Conservation (phyloP, 2,888 invertebrate species). For the Luffia ferchaultella region DNA sequence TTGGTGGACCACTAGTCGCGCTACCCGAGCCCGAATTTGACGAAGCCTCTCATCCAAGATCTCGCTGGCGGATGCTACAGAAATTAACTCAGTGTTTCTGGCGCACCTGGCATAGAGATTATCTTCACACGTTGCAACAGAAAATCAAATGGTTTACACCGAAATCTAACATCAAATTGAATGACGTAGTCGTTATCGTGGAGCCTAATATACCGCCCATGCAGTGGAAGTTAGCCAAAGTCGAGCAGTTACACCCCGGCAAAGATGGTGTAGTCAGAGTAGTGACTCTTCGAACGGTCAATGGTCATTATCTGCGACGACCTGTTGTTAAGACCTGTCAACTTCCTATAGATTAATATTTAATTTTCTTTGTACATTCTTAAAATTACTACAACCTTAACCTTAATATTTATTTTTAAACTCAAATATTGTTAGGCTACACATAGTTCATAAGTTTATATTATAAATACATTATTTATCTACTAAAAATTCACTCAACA, state of each 20-base stretch:
- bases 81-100: constrained; percentile 13
- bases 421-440: too few species aligned
- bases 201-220: constrained; percentile 5
- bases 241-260: constrained; percentile 10
- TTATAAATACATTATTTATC: too few species aligned
- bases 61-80: constrained; percentile 7
- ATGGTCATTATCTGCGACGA: constrained; percentile 1
- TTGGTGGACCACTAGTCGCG: constrained; percentile 13
- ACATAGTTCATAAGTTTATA: too few species aligned
- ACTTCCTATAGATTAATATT: not conserved
- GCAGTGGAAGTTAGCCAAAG: constrained; percentile 8
- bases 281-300: constrained; percentile 8
- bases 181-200: constrained; percentile 7
- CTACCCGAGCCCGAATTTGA: constrained; percentile 5
- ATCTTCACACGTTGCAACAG: constrained; percentile 16
- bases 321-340: constrained; percentile 9
- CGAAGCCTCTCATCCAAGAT: not conserved
- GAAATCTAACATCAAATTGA: constrained; percentile 1
- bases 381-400: too few species aligned
- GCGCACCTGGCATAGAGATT: constrained; percentile 14
- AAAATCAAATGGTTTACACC: constrained; percentile 12
- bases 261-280: constrained; percentile 11
- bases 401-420: too few species aligned
- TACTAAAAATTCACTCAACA: too few species aligned
- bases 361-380: not conserved